Conservation (phyloP, 2,797 vertebrate species). For the Dicrostonyx torquatus region DNA sequence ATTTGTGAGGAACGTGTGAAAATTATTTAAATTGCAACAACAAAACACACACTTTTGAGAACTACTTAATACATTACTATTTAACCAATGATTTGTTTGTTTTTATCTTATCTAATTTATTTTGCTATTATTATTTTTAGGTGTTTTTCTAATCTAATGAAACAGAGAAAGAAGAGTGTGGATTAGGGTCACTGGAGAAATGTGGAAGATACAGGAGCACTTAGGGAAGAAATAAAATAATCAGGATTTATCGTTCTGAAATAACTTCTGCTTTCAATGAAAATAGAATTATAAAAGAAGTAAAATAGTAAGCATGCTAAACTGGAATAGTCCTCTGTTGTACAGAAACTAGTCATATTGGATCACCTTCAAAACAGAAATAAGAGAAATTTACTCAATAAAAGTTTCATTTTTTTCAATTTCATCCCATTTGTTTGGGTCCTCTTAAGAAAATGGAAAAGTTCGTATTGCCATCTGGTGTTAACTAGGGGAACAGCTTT, state of each 20-base stretch:
- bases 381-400: constrained; percentile 37
- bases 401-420: constrained; percentile 26
- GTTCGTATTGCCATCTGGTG: constrained; percentile 81
- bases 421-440: constrained; percentile 36
- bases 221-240: too few species aligned
- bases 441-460: constrained; percentile 61
- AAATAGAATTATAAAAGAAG: too few species aligned
- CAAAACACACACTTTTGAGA: not conserved
- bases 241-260: not conserved
- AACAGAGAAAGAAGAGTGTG: not conserved
- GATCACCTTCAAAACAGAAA: constrained; percentile 50
- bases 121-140: not conserved
- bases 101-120: not conserved
- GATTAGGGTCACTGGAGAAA: not conserved
- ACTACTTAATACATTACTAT: not conserved
- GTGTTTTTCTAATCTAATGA: not conserved
- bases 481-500: constrained; percentile 41
- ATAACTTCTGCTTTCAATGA: not conserved
- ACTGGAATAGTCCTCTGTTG: not conserved
- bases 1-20: not conserved
- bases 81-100: not conserved
- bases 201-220: rapidly evolving
- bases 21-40: constrained; percentile 19
- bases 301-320: not conserved
- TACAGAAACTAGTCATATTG: constrained; percentile 7